Percentiles rank a stretch among this genome's conserved stretches.
Evolutionary conservation across 1,140 invertebrate species (phyloP).

Genomic region (Tribolium madens): DNA sequence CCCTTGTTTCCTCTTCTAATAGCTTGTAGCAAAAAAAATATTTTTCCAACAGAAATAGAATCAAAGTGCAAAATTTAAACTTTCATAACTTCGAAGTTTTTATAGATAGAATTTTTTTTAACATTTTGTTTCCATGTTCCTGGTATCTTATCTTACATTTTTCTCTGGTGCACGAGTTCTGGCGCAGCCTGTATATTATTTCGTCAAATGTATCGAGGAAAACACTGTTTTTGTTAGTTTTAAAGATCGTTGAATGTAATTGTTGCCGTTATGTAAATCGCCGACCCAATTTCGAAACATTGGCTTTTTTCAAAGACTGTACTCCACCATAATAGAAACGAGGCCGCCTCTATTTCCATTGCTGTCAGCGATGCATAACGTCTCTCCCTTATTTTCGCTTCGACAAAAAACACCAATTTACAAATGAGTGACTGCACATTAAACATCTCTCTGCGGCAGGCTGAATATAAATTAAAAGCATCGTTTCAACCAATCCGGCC

Average conservation of each 20-base stretch:
- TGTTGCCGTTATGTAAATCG: neutral
- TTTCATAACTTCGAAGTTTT: too few relatives aligned
- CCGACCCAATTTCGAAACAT: neutral
- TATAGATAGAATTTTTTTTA: too few relatives aligned
- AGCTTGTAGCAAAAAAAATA: too few relatives aligned
- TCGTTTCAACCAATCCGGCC: constrained; percentile 56
- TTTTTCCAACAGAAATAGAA: too few relatives aligned
- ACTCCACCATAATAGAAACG: constrained; percentile 55
- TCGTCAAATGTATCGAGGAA: too few relatives aligned
- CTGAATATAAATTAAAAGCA: constrained; percentile 63
- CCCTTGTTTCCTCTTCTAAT: too few relatives aligned
- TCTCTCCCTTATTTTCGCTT: constrained; percentile 39
- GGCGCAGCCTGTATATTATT: too few relatives aligned
- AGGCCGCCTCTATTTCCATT: constrained; percentile 50
- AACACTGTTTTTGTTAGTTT: too few relatives aligned
- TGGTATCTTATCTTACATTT: too few relatives aligned
- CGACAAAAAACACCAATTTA: constrained; percentile 60
- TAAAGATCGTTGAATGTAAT: neutral
- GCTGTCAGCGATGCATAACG: constrained; percentile 26
- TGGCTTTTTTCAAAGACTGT: constrained; percentile 51
- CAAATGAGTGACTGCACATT: constrained; percentile 59
- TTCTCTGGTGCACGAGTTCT: too few relatives aligned
- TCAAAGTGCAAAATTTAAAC: too few relatives aligned
- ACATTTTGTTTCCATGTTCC: too few relatives aligned
- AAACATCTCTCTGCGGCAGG: constrained; percentile 55